Conservation (phyloP, 2,797 vertebrate genomes). For the Ibycter americanus region DNA sequence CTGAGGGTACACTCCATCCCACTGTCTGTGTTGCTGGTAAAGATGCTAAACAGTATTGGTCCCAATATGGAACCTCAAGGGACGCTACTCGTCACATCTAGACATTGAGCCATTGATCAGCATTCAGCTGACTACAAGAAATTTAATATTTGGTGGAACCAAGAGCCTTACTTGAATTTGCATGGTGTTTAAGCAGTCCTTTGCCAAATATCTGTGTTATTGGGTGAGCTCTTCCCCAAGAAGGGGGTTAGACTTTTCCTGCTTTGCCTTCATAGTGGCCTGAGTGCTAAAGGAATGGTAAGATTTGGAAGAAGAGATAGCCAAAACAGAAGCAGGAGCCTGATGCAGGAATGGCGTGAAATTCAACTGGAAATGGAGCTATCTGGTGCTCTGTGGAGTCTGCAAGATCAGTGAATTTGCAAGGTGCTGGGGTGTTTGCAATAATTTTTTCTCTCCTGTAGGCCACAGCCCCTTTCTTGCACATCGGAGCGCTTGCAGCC, state of each 20-base stretch:
- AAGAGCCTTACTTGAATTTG: neutral
- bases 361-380: neutral
- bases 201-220: neutral
- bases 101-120: neutral
- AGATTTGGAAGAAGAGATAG: neutral
- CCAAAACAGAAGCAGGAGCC: neutral
- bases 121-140: neutral
- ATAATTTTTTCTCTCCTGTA: constrained; percentile 9
- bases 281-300: fast-evolving
- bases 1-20: neutral
- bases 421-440: neutral
- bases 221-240: neutral
- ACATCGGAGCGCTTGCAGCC: constrained; percentile 86
- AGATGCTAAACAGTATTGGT: neutral
- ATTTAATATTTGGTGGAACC: neutral
- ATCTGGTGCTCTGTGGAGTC: fast-evolving
- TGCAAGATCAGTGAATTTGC: fast-evolving
- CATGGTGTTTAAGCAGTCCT: neutral
- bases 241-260: neutral
- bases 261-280: neutral
- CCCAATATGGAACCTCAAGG: neutral
- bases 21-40: neutral
- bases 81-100: fast-evolving
- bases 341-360: neutral
- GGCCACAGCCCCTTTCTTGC: constrained; percentile 94